These are phyloP conservation scores for Python bivittatus DNA, from an alignment of 2,113 vertebrate species.

Conservation along the genomic window DNA sequence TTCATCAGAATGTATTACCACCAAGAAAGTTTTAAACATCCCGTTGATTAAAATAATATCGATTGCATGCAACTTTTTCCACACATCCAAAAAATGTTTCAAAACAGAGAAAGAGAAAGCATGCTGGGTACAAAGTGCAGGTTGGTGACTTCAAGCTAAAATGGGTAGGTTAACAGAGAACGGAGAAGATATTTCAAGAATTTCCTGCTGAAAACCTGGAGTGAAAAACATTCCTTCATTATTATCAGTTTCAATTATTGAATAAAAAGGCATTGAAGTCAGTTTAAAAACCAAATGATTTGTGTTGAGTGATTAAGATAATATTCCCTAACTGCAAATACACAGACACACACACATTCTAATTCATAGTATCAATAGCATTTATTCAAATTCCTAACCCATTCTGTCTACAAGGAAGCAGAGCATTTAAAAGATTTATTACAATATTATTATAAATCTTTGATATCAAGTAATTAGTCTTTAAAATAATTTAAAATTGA, in stretches of 20 bases:
- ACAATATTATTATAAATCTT: background rate
- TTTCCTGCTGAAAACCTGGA: background rate
- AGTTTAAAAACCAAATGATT: background rate
- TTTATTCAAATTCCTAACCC: background rate
- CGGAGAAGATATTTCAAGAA: background rate
- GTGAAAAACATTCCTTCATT: background rate
- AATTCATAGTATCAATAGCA: background rate
- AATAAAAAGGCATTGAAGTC: background rate
- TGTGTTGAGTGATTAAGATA: background rate
- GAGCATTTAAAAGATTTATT: background rate
- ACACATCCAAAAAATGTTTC: background rate
- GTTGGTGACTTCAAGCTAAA: background rate
- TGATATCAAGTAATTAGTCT: background rate
- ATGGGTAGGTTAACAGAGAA: background rate
- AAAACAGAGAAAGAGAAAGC: background rate
- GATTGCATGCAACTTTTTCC: too few relatives aligned
- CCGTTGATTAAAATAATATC: background rate
- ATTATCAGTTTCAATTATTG: background rate
- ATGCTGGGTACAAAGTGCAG: background rate
- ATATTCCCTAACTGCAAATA: background rate
- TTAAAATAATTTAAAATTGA: background rate
- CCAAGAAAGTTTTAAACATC: background rate
- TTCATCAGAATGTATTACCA: background rate
- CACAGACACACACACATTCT: background rate
- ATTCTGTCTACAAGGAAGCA: background rate